Base-by-base conservation (phyloP, 2,888 invertebrate genomes). In the Hirtodrosophila alboralis region DNA sequence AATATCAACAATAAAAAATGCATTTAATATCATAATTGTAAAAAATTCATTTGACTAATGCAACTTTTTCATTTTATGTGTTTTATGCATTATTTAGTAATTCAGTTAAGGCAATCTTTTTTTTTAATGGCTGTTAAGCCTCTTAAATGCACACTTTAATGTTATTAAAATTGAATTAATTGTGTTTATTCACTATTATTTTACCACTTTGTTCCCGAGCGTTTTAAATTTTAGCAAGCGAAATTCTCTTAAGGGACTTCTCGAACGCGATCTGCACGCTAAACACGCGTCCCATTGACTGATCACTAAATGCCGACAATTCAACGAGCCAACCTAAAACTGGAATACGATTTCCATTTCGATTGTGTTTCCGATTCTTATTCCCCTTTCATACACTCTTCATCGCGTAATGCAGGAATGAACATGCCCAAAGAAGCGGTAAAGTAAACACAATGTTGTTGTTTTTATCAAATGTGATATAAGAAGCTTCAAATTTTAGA, bases 261-360 rank as follows among this genome's bases (percentile, higher is more conserved):
- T 38, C 48, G 54, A 27, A 2, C 53, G 52, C 84, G 78, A 71
- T 79, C 85, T 63, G 58, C 45, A 63, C 79, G 27, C 41, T 51
- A 44, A 61, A 51, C 58, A 54, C 61, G 69, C 85, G 62, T 40
- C 40, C 71, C 75, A 85, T 27, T 54, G 66, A 78, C 85, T 79
- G 79, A 85, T 81, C 73, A 37, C 30, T 28, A 37, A 16, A 3
- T 28, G 54, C 28, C 37, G 49, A 18, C 52, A 43, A 5, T 30
- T 31, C n/a, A 27, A 34, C 60, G 45, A 51, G 51, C 47, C 51
- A 70, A 14, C 45, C 28, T n/a, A n/a, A 45, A 52, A 45, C 36
- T 48, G 48, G 49, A 53, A 34, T 8, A 14, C 37, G 43, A 45
- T 38, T 53, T 28, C 28, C 21, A 34, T 43, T 45, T 14, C 23